Evolutionary conservation across 64 coral and sea anemone genomes (phyloP), one percentile per base, ranked within the genome.

Genomic region (Dendronephthya gigantea): DNA sequence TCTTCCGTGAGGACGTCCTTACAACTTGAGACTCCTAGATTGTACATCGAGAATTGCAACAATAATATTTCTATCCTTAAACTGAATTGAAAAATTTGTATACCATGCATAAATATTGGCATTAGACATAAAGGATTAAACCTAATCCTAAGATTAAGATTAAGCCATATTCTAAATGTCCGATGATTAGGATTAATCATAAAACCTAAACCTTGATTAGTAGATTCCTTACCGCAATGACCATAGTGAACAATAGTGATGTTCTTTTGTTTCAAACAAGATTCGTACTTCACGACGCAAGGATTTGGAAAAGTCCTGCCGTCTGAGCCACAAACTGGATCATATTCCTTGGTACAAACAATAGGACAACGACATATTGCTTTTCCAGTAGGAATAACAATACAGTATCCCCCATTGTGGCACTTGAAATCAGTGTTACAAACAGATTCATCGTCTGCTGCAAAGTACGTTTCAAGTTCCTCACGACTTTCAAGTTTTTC

Each of bases 291-390:
- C 84, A 98, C 19, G 0, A 88, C 68, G 37, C 95, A 98, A 15
- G 88, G 89, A 50, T 98, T 98, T 39, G 51, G 89, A 84, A 93
- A 93, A 0, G 92, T 91, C 0, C 59, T 86, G 9, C 87, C 90
- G 45, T 98, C 92, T 19, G 91, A 91, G 19, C 95, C 94, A 55
- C 94, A 98, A 0, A 98, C 87, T 1, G 94, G 94, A 3, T 91
- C 82, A 66, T 93, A 91, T 19, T 98, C 87, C 37, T 69, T 58
- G 22, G 91, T 87, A 10, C 94, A 98, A 2, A 55, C 79, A 36
- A 82, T 51, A 23, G 32, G 52, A 90, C 94, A 98, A 37, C 84
- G 82, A 82, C 94, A 98, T 19, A 48, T 39, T 19, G 87, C 83
- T 16, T 68, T 83, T 0, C 94, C 90, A 51, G 35, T 89, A 2